These are phyloP conservation scores for Gymnarchus niloticus DNA, from an alignment of 2,113 vertebrate genomes.

Conservation along the genomic window DNA sequence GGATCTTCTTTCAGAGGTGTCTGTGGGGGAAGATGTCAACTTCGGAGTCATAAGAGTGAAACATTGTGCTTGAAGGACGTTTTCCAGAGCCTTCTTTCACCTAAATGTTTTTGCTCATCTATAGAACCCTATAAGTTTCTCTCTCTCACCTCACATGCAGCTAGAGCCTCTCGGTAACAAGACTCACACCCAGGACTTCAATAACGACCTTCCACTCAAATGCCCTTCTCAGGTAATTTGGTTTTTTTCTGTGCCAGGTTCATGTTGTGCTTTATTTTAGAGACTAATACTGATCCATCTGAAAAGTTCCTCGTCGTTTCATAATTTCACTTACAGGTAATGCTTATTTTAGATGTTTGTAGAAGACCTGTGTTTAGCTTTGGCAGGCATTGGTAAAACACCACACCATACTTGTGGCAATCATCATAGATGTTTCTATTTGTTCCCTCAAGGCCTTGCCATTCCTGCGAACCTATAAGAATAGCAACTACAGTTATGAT, in stretches of 20 bases:
- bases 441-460: slow-evolving; percentile 56
- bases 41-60: background rate
- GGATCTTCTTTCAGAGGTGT: background rate
- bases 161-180: slow-evolving; percentile 78
- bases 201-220: slow-evolving; percentile 46
- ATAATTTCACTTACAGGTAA: background rate
- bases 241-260: too few species aligned
- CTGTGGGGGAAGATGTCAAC: background rate
- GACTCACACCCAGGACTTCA: slow-evolving; percentile 63
- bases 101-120: background rate
- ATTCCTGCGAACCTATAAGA: slow-evolving; percentile 71
- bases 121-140: background rate
- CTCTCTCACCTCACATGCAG: slow-evolving; percentile 45
- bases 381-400: background rate
- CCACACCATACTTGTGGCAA: background rate
- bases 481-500: slow-evolving; percentile 68
- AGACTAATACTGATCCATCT: background rate
- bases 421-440: slow-evolving; percentile 23
- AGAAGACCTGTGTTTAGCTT: background rate
- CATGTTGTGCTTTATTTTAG: background rate
- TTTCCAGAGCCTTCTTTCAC: background rate
- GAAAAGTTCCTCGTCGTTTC: background rate
- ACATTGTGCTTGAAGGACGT: background rate
- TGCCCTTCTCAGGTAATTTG: slow-evolving; percentile 76
- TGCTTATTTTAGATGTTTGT: too few species aligned